Evolutionary conservation across 2,797 vertebrate species (phyloP).

Genomic region (Squalus acanthias): DNA sequence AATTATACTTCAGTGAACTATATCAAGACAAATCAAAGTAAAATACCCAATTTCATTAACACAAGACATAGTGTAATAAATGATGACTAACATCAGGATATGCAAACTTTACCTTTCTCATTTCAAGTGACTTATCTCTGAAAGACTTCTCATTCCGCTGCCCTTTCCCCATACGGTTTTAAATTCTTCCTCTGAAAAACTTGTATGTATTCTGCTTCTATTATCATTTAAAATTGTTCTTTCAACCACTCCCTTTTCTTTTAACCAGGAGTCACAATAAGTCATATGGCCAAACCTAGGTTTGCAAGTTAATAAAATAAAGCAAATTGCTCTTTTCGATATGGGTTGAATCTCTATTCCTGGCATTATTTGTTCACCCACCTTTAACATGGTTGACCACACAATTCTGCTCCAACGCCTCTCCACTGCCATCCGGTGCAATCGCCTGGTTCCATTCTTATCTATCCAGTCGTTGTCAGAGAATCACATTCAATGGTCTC

Average conservation of each 20-base stretch:
- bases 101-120: background rate
- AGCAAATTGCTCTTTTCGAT: background rate
- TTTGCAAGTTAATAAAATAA: background rate
- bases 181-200: background rate
- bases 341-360: background rate
- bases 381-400: no score
- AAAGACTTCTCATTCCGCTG: background rate
- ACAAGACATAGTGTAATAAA: no score
- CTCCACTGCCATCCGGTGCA: no score
- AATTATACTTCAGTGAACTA: background rate
- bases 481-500: no score
- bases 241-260: background rate
- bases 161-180: background rate
- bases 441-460: no score
- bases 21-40: background rate
- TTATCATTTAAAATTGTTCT: background rate
- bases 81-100: background rate
- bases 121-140: background rate
- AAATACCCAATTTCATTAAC: no score
- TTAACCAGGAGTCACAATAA: background rate
- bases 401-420: no score
- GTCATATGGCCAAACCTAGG: background rate
- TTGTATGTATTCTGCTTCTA: background rate
- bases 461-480: no score
- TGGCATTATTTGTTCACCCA: background rate